Evolutionary conservation across 2,113 vertebrate genomes (phyloP).

Genomic region (Rhegmatorhina hoffmannsi): DNA sequence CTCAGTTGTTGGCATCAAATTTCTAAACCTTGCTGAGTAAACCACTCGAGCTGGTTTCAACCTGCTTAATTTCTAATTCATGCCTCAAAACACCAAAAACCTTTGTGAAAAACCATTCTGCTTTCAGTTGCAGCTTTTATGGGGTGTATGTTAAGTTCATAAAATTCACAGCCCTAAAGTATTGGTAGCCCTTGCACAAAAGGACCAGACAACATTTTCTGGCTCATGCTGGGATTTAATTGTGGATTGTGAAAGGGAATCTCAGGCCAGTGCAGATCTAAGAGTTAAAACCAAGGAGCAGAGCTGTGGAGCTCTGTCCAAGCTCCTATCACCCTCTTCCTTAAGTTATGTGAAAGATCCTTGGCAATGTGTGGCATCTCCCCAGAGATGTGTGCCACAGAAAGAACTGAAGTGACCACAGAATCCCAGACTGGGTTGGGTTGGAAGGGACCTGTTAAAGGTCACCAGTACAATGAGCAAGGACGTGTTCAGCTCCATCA

Average conservation of each 20-base stretch:
- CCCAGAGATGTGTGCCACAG: background rate
- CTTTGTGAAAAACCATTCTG: background rate
- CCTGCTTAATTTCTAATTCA: background rate
- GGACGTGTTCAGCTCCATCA: background rate
- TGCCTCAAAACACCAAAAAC: background rate
- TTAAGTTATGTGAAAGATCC: background rate
- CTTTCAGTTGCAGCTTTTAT: background rate
- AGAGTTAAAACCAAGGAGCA: background rate
- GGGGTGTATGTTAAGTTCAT: background rate
- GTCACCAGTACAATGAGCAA: background rate
- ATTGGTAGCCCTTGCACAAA: background rate
- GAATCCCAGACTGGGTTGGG: background rate
- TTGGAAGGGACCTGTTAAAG: background rate
- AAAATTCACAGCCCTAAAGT: background rate
- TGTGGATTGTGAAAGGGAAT: background rate
- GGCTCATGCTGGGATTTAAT: background rate
- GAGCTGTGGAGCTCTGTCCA: rapidly evolving
- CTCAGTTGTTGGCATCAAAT: background rate
- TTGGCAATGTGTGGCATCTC: rapidly evolving
- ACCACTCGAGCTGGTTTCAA: background rate
- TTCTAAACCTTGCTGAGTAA: slow-evolving; percentile 2
- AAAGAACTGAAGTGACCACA: no score
- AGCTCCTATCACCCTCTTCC: background rate
- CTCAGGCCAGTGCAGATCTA: background rate
- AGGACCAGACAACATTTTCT: background rate